These are phyloP conservation scores for Diaperis boleti DNA, from an alignment of 2,888 invertebrate genomes.

Conservation along the genomic window DNA sequence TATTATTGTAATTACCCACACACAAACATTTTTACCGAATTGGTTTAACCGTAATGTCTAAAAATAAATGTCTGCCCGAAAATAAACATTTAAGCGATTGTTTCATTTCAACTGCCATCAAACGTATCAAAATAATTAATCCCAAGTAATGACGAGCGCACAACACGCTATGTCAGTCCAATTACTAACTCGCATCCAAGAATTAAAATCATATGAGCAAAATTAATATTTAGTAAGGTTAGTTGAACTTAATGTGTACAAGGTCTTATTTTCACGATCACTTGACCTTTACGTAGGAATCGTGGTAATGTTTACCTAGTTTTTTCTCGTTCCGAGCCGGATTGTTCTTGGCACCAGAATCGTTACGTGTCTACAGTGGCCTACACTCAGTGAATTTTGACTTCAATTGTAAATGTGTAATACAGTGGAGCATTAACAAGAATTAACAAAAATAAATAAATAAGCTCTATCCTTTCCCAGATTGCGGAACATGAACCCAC, in stretches of 20 bases:
- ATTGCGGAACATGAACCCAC: too few species aligned
- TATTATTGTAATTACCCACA: not conserved
- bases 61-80: not conserved
- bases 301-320: constrained; percentile 2
- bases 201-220: constrained; percentile 4
- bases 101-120: not conserved
- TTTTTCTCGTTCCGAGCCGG: not conserved
- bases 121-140: not conserved
- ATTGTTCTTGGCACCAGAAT: constrained; percentile 6
- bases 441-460: too few species aligned
- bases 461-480: too few species aligned
- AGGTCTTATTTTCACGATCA: constrained; percentile 20
- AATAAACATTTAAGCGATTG: not conserved
- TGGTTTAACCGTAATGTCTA: not conserved
- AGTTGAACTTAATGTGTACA: constrained; percentile 5
- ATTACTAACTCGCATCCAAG: not conserved
- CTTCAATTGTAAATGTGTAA: too few species aligned
- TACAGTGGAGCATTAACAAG: too few species aligned
- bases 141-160: not conserved
- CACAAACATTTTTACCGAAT: not conserved
- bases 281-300: constrained; percentile 7
- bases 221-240: constrained; percentile 10
- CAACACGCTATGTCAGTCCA: not conserved
- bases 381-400: too few species aligned
- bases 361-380: too few species aligned